These are phyloP conservation scores for Heliangelus exortis DNA, from an alignment of 2,797 vertebrate species.

Conservation along the genomic window DNA sequence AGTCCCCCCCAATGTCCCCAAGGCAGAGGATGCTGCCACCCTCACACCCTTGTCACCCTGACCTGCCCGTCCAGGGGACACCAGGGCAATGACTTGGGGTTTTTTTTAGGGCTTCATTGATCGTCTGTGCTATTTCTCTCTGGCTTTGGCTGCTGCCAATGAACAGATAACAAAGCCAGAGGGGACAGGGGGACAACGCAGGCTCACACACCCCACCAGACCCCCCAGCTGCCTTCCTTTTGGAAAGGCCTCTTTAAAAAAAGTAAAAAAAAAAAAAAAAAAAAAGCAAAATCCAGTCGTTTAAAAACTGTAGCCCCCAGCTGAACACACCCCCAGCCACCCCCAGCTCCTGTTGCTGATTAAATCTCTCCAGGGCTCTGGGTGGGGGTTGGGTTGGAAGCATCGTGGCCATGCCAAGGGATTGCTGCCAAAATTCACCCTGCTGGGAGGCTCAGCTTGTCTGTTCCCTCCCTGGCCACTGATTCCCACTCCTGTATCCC, in stretches of 20 bases:
- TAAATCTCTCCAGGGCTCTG: background rate
- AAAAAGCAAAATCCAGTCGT: background rate
- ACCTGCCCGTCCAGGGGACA: rapidly evolving
- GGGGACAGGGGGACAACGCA: background rate
- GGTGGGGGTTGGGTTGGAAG: background rate
- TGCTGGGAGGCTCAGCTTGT: background rate
- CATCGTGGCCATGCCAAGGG: background rate
- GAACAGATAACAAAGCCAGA: background rate
- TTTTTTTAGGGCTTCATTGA: rapidly evolving
- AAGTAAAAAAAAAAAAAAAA: too few species aligned
- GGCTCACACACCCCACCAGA: background rate
- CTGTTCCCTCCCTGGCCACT: rapidly evolving
- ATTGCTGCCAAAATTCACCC: background rate
- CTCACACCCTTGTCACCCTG: rapidly evolving
- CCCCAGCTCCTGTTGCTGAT: background rate
- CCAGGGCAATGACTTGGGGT: background rate
- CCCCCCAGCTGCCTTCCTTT: background rate
- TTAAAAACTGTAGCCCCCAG: background rate
- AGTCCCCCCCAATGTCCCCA: background rate
- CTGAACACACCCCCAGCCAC: background rate
- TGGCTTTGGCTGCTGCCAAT: background rate
- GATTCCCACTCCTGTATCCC: background rate
- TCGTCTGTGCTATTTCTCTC: background rate
- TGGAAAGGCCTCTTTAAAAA: rapidly evolving
- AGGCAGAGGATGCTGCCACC: background rate